phyloP scores from a whole-genome alignment of 2,797 vertebrate species.

The Lacerta agilis region DNA sequence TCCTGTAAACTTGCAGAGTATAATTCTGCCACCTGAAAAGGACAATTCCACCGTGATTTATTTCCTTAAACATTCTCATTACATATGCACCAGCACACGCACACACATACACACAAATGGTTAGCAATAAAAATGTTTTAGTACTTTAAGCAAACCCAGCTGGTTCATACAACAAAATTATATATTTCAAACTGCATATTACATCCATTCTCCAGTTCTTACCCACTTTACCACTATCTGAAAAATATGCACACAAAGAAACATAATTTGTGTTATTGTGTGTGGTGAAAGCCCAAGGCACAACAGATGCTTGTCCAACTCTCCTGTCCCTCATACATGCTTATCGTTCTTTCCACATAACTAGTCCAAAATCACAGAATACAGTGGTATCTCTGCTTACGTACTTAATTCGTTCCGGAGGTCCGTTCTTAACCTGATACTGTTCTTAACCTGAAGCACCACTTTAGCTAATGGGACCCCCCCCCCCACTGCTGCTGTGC shows the following conservation, averaged over 20 bases:
- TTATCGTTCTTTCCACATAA: not conserved
- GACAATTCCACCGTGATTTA: constrained; percentile 29
- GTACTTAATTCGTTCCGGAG: too few relatives aligned
- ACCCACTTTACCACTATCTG: constrained; percentile 5
- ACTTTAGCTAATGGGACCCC: too few relatives aligned
- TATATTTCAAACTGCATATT: constrained; percentile 17
- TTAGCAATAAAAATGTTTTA: constrained; percentile 14
- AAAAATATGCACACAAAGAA: not conserved
- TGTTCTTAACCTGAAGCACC: too few relatives aligned
- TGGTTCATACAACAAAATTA: constrained; percentile 35
- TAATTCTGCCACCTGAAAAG: not conserved
- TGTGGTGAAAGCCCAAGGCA: constrained; percentile 23
- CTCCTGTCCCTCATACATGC: not conserved
- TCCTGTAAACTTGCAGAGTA: not conserved
- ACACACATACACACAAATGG: not conserved
- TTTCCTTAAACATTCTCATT: not conserved
- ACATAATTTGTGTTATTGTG: constrained; percentile 20
- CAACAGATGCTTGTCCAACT: not conserved
- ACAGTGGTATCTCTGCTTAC: too few relatives aligned
- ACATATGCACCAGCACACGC: not conserved
- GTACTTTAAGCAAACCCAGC: constrained; percentile 27
- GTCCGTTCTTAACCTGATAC: too few relatives aligned
- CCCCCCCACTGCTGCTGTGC: too few relatives aligned
- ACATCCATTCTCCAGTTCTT: constrained; percentile 26
- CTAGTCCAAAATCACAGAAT: not conserved